A percentile compares a stretch with the other conserved stretches of the same genome.
These are phyloP conservation scores for Prinia subflava DNA, from an alignment of 2,113 vertebrate genomes.

Conservation along the genomic window DNA sequence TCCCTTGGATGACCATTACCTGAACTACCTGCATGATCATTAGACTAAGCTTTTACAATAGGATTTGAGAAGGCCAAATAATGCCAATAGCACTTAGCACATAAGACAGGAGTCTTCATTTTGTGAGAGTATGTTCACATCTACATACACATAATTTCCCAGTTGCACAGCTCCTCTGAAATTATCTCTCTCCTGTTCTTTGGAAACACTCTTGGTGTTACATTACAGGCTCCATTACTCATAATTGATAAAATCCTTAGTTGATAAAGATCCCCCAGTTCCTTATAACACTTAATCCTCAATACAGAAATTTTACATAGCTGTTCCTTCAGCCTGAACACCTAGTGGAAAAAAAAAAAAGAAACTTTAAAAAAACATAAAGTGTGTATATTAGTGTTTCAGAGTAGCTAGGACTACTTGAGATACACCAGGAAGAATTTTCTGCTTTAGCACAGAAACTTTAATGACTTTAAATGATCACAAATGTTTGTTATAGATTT, in stretches of 20 bases:
- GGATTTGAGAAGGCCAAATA: neutral
- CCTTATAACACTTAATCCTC: neutral
- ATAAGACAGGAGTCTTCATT: neutral
- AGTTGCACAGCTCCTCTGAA: neutral
- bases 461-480: neutral
- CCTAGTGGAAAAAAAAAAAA: neutral
- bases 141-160: neutral
- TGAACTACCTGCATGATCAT: neutral
- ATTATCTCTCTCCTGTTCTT: neutral
- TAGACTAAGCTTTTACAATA: neutral
- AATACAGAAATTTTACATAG: neutral
- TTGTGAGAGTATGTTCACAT: neutral
- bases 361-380: neutral
- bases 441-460: neutral
- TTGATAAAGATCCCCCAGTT: neutral
- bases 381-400: neutral
- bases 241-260: neutral
- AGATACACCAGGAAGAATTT: neutral
- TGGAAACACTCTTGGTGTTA: neutral
- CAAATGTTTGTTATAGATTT: rapidly evolving
- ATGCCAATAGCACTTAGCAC: neutral
- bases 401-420: neutral
- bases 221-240: neutral
- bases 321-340: neutral
- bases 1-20: neutral